Base-by-base conservation (phyloP, 2,113 vertebrate genomes). In the Prionailurus viverrinus region DNA sequence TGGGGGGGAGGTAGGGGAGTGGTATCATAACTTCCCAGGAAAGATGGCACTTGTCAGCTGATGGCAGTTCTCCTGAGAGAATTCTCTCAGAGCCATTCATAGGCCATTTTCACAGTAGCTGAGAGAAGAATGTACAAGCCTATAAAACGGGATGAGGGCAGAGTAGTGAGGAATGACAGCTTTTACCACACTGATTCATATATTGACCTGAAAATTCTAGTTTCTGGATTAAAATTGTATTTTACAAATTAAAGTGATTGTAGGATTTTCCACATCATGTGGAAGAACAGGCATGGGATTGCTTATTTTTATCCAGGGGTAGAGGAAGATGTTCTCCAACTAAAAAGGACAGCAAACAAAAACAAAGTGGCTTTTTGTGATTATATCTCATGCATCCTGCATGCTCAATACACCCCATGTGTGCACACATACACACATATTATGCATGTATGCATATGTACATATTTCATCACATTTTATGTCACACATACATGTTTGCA, bases 181-280 rank as follows among this genome's bases (percentile, higher is more conserved):
- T 68, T 89, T 48, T 65, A 9, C 66, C 10, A 25, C 29, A 63
- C 1, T 65, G 25, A 80, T 83, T 68, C 63, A 55, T 78, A 89
- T 4, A 25, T 15, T 45, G 25, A 91, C 73, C 41, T 53, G n/a
- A 16, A 85, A 84, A 93, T 88, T 41, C 79, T 48, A 78, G 55
- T 90, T 89, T 96, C 89, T 97, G 61, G 68, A 55, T 93, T 36
- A 45, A 16, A 12, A 71, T 63, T 68, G 13, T 53, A n/a, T 90
- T 95, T 95, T 73, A 89, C 11, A 88, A 82, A 13, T 96, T 71
- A 14, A 80, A 68, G 66, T 89, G 78, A 36, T 4, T 69, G 4
- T 53, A 82, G 61, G 41, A 89, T 95, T 91, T 88, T 85, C 15
- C 88, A 51, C 68, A 55, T 74, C 23, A 0, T 68, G 15, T 84